Percentiles rank a stretch among this genome's conserved stretches.
These are phyloP conservation scores for Rhinoptilus africanus DNA, from an alignment of 2,113 vertebrate genomes.

Conservation along the genomic window DNA sequence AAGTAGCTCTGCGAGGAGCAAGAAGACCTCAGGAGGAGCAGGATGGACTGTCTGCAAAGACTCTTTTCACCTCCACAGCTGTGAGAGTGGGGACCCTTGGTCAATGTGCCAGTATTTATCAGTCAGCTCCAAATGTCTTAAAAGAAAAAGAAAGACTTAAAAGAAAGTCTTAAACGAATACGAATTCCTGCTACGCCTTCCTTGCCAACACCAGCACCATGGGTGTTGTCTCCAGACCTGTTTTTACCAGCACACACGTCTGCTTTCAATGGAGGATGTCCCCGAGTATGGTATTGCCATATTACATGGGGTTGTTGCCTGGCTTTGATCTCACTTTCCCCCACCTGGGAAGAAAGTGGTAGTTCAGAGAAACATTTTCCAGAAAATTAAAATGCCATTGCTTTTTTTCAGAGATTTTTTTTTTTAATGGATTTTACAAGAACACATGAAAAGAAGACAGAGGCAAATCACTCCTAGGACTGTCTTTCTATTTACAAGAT, in stretches of 20 bases:
- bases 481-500: background rate
- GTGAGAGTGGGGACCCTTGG: accelerated
- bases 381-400: background rate
- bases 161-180: background rate
- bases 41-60: background rate
- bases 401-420: background rate
- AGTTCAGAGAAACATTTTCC: background rate
- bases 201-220: background rate
- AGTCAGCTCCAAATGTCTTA: background rate
- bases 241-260: background rate
- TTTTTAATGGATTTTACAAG: background rate
- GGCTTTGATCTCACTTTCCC: background rate
- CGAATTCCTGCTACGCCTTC: background rate
- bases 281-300: background rate
- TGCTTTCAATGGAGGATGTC: background rate
- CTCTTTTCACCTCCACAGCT: background rate
- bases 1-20: background rate
- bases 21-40: background rate
- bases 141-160: no score
- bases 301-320: background rate
- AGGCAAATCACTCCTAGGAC: background rate
- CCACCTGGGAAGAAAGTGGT: background rate
- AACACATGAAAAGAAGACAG: background rate
- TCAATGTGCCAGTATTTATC: background rate
- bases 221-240: background rate